A percentile compares a stretch with the other conserved stretches of the same genome.
phyloP scores from a whole-genome alignment of 2,888 invertebrate species.

The Vannuccia rotundouncinata region DNA sequence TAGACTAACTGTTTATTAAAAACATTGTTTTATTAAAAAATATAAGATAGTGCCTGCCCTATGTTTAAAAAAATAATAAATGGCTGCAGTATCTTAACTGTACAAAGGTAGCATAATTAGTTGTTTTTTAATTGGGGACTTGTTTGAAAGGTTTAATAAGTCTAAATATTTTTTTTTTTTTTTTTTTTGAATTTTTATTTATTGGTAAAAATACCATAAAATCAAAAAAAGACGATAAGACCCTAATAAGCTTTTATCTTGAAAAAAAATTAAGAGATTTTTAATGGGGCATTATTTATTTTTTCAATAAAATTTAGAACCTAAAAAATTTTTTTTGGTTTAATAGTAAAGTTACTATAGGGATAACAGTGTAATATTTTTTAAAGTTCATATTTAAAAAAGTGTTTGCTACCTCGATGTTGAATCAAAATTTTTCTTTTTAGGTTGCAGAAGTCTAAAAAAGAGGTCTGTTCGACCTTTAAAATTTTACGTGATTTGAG shows the following conservation, averaged over 20 bases:
- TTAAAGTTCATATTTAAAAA: conserved; percentile 68
- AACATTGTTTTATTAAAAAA: conserved; percentile 44
- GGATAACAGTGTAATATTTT: conserved; percentile 77
- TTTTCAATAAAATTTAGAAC: conserved; percentile 56
- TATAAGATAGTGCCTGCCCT: conserved; percentile 45
- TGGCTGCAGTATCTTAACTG: conserved; percentile 47
- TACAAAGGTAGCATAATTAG: conserved; percentile 45
- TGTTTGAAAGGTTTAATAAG: conserved; percentile 69
- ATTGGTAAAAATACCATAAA: conserved; percentile 66
- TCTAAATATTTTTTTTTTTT: conserved; percentile 62
- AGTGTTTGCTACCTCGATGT: conserved; percentile 79
- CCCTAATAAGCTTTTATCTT: conserved; percentile 69
- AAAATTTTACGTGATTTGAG: conserved; percentile 79
- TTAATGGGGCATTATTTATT: neutral
- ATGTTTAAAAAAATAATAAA: conserved; percentile 44
- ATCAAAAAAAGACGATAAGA: conserved; percentile 68
- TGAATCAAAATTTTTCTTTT: too few relatives aligned
- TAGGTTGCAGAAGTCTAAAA: conserved; percentile 64
- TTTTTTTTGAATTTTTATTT: conserved; percentile 61
- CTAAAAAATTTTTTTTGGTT: conserved; percentile 38
- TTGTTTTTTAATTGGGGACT: conserved; percentile 66
- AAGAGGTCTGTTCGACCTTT: conserved; percentile 66
- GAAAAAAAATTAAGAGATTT: neutral
- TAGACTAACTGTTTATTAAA: conserved; percentile 48
- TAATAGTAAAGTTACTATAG: conserved; percentile 69